Evolutionary conservation across 2,888 invertebrate species (phyloP), one percentile per base, ranked within the genome.

Genomic region (Nebria salina): DNA sequence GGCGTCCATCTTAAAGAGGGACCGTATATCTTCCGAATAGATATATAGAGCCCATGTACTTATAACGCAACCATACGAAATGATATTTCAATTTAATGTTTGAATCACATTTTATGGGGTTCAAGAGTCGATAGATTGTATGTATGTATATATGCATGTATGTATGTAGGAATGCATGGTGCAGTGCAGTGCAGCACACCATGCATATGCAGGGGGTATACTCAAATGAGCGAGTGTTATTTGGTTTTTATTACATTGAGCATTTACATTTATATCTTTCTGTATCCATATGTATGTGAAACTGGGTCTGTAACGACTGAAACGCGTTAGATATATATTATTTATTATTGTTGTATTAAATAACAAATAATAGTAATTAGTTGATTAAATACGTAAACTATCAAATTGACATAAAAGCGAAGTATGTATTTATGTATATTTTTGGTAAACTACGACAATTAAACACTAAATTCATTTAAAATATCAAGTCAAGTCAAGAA

Each of bases 1-100:
- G 54, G 54, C 54, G 54, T 54, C 54, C 54, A 54, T 54, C 54
- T 54, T 54, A 54, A 54, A 54, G 54, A 54, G 54, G 54, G 54
- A 54, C 8, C 54, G 54, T 54, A 54, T 54, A 54, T 54, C 54
- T 54, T 54, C 54, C 7, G 54, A 54, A 54, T 54, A 54, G 54
- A 54, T 54, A 54, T 54, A 54, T 54, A 54, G 54, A 54, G 7
- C 54, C 34, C 54, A 13, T 54, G 54, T 54, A 54, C 54, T 11
- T 13, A 11, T 54, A 54, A 54, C 54, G 8, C 54, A 54, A 54
- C 7, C 54, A 54, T 54, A 54, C 54, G 54, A 54, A 54, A 54
- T 54, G 54, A 54, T 54, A 54, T 54, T 54, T 54, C 54, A 54
- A 54, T 54, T 54, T 54, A 54, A 54, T 54, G 54, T 54, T 54